A percentile compares a stretch with the other conserved stretches of the same genome.
Evolutionary conservation across 2,797 vertebrate genomes (phyloP).

Genomic region (Mycteria americana): DNA sequence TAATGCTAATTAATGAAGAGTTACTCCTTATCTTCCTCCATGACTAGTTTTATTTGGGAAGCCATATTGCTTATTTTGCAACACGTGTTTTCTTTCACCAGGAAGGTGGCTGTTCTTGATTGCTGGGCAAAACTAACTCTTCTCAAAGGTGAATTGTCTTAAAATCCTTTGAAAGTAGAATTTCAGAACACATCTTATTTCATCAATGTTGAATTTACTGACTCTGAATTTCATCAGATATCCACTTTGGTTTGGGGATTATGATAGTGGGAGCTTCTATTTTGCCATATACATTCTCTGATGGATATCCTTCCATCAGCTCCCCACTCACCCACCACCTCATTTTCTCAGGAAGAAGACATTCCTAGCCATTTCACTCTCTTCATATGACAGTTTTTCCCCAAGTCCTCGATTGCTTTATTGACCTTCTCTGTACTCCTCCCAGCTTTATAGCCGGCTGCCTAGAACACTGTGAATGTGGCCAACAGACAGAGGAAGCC

Average conservation of each 20-base stretch:
- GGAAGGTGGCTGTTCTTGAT: background rate
- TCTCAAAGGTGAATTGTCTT: background rate
- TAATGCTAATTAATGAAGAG: background rate
- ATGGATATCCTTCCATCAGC: background rate
- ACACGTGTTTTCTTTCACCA: background rate
- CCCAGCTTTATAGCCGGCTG: background rate
- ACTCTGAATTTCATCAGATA: background rate
- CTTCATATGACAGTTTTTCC: background rate
- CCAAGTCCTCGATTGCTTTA: background rate
- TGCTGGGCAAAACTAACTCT: background rate
- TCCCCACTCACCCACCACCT: background rate
- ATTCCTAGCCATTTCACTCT: background rate
- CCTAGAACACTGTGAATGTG: background rate
- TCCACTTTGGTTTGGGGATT: background rate
- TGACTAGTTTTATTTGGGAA: background rate
- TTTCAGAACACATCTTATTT: background rate
- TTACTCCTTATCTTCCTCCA: background rate
- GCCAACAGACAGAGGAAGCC: background rate
- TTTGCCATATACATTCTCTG: background rate
- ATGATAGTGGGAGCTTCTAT: background rate
- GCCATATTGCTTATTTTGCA: background rate
- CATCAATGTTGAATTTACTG: background rate
- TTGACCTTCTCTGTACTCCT: background rate
- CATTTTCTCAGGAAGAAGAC: background rate
- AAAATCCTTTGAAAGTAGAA: background rate